Evolutionary conservation across 2,888 invertebrate genomes (phyloP), one percentile per base, ranked within the genome.

Genomic region (Dolichopus griseipennis): DNA sequence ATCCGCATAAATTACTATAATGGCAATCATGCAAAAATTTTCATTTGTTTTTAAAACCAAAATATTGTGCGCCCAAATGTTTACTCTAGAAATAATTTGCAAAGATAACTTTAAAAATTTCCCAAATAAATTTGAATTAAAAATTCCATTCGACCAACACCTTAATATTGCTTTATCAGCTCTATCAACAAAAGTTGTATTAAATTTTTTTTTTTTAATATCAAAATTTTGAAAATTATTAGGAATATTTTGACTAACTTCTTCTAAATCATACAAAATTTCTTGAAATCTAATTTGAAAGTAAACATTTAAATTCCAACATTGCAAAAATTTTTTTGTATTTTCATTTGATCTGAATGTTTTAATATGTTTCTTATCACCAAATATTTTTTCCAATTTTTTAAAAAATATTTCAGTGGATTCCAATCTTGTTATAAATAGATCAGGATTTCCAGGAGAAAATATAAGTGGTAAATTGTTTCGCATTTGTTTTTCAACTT

Each of bases 271-370:
- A 52, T 52, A 52, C 6, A 52, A 52, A 18, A 52, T 91, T 82
- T 94, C 90, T 83, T 96, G 96, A 83, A 95, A 96, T 73, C 95
- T 86, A 64, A 81, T 81, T 83, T 97, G 96, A 80, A 94, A 97
- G 81, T 97, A 97, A n/a, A 97, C 95, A 15, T 95, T 92, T 66
- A 97, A 84, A 82, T 96, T 97, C 92, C 96, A 97, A 74, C 92
- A 88, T 72, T 88, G 88, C 73, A 93, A 86, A 77, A 95, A 93
- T 71, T 86, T 88, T 75, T 87, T 87, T 76, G 91, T 94, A 72
- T 90, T 88, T 1, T 85, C 80, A 75, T 92, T 88, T 67, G 84
- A 82, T 72, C 87, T 84, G 68, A 94, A 84, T 33, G 85, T 76
- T 70, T 84, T 83, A 0, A 85, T 73, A 0, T 86, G 83, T 71